Base-by-base conservation (phyloP, 2,797 vertebrate genomes). In the Scolopax rusticola region DNA sequence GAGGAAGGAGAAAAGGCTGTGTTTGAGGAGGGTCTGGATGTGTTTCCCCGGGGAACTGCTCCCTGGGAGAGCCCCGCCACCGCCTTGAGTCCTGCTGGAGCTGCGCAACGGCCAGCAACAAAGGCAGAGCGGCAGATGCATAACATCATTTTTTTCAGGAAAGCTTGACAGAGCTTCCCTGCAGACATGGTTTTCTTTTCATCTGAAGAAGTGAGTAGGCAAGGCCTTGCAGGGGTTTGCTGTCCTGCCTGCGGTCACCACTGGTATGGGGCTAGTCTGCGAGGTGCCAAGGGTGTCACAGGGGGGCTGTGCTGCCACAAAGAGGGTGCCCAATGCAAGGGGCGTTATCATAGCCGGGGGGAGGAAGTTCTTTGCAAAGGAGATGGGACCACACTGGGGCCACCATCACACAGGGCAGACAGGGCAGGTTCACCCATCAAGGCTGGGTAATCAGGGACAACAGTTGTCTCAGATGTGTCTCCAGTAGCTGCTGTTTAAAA, bases 371-470 rank as follows among this genome's bases (percentile, higher is more conserved):
- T 57, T 85, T 78, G 30, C 30, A 57, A 45, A 71, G 63, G 33
- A 43, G 10, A 6, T 15, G 33, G 47, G 41, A 30, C n/a, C 19
- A 15, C 13, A 19, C 8, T 30, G 74, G 25, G 38, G 12, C 33
- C 36, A 51, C 20, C 28, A 4, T n/a, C 38, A 60, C 25, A 38
- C 1, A 0, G 0, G 0, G 15, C 9, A 17, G 27, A 9, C 60
- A 32, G 8, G 14, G 12, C n/a, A 20, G 32, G 24, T 30, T 91
- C 73, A 64, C 20, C 64, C 73, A 38, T 33, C 65, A 38, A 61
- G 53, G 12, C 20, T 57, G 69, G 8, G 7, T 28, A 40, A n/a
- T 33, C 9, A 15, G 33, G 12, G 33, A 48, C 51, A 67, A 6
- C 0, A 0, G 0, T 28, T 53, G 19, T 24, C 45, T 90, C 65